Conservation (phyloP, 2,113 vertebrate species). For the Propithecus coquereli region DNA sequence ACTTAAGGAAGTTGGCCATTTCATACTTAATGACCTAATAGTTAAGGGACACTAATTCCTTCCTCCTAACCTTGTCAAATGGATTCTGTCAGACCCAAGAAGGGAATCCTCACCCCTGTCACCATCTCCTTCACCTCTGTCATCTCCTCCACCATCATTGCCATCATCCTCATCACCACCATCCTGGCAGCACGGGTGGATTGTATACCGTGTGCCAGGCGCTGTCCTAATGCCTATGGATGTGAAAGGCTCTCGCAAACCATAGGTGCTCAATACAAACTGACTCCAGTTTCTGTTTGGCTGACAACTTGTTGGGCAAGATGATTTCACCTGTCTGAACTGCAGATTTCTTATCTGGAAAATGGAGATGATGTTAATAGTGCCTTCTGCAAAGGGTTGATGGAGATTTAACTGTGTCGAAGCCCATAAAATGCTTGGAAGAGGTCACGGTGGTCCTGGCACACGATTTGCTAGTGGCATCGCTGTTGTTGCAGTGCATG, state of each 20-base stretch:
- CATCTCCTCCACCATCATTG: not conserved
- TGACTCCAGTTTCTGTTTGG: not conserved
- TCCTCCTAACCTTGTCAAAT: not conserved
- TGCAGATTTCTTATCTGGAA: not conserved
- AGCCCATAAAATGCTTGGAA: not conserved
- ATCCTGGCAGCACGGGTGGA: not conserved
- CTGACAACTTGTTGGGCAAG: not conserved
- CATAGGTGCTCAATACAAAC: fast-evolving
- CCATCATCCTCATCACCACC: not conserved
- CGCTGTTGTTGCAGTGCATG: fast-evolving
- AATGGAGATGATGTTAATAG: not conserved
- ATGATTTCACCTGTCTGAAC: not conserved
- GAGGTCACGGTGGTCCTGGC: not conserved
- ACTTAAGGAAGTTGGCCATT: too few species aligned
- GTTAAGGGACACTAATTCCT: not conserved
- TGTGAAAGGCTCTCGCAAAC: fast-evolving
- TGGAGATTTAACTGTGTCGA: not conserved
- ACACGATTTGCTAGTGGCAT: not conserved
- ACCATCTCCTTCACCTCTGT: not conserved
- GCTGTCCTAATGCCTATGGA: not conserved
- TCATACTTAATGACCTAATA: not conserved
- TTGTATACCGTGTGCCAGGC: too few species aligned
- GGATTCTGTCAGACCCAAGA: not conserved
- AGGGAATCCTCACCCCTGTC: not conserved
- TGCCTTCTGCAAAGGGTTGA: not conserved